A percentile compares a stretch with the other conserved stretches of the same genome.
These are phyloP conservation scores for Myzus persicae DNA, from an alignment of 1,140 invertebrate genomes.

Conservation along the genomic window DNA sequence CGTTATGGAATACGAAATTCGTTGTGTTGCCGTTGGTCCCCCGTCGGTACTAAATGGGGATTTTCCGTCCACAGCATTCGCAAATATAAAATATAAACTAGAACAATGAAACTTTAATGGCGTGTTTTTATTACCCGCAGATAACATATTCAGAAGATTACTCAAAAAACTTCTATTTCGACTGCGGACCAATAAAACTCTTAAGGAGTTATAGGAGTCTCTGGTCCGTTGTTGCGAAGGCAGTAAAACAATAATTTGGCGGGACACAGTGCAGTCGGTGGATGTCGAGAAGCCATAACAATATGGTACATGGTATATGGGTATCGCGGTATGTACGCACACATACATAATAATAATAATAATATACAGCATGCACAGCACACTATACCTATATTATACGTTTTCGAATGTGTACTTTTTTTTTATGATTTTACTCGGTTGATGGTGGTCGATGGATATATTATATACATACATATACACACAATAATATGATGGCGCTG, in stretches of 20 bases:
- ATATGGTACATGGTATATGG: neutral
- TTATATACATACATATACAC: no score
- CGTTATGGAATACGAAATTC: conserved; percentile 36
- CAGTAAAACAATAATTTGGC: conserved; percentile 50
- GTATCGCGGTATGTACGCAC: neutral
- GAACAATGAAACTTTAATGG: conserved; percentile 43
- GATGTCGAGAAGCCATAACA: conserved; percentile 33
- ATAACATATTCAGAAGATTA: conserved; percentile 55
- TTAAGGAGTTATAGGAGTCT: conserved; percentile 40
- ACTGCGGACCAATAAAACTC: conserved; percentile 46
- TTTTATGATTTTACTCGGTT: neutral
- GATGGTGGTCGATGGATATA: neutral
- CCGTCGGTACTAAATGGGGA: conserved; percentile 35
- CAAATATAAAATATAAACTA: conserved; percentile 33
- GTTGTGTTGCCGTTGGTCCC: conserved; percentile 24
- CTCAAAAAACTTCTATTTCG: conserved; percentile 36
- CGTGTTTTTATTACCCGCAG: conserved; percentile 32
- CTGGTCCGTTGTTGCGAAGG: conserved; percentile 5
- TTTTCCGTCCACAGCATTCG: conserved; percentile 26
- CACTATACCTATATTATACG: conserved; percentile 8
- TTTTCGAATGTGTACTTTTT: neutral
- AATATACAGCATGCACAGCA: no score
- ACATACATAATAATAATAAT: neutral
- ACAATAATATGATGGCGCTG: neutral
- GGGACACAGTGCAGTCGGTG: neutral